Percentiles rank a stretch among this genome's conserved stretches.
phyloP scores from a whole-genome alignment of 2,797 vertebrate species.

The Odontamblyopus rebecca region DNA sequence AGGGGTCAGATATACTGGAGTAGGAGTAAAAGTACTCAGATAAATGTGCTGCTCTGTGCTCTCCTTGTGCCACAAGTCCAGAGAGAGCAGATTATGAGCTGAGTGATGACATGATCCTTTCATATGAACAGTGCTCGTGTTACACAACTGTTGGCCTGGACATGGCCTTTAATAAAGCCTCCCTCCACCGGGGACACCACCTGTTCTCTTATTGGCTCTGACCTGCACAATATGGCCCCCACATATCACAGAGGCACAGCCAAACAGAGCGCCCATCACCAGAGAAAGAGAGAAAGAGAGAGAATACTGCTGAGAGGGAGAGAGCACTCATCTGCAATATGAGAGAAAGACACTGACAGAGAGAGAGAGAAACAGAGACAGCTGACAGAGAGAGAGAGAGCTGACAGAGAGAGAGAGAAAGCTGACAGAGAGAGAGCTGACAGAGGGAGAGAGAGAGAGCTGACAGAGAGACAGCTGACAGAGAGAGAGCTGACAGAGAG shows the following conservation, averaged over 20 bases:
- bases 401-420: no score
- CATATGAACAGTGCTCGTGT: background rate
- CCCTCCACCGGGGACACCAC: slow-evolving; percentile 34
- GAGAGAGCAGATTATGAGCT: background rate
- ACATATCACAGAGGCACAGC: slow-evolving; percentile 33
- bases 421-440: no score
- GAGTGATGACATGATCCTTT: background rate
- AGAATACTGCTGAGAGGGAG: slow-evolving; percentile 38
- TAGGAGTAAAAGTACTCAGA: no score
- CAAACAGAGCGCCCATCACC: slow-evolving; percentile 40
- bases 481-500: background rate
- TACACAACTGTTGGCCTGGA: background rate
- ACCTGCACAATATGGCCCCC: slow-evolving; percentile 17
- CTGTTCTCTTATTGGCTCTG: slow-evolving; percentile 55
- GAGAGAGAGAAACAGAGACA: background rate
- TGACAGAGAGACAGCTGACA: no score
- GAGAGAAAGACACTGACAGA: slow-evolving; percentile 16
- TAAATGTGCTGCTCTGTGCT: no score
- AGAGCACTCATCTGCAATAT: slow-evolving; percentile 49
- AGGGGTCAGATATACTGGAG: no score
- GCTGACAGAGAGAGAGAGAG: no score
- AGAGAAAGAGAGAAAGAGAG: slow-evolving; percentile 6
- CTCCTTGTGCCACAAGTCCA: background rate
- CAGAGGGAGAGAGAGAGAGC: no score
- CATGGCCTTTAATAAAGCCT: background rate